Conservation (phyloP, 23 tunicate species). For the Halocynthia aurantium region DNA sequence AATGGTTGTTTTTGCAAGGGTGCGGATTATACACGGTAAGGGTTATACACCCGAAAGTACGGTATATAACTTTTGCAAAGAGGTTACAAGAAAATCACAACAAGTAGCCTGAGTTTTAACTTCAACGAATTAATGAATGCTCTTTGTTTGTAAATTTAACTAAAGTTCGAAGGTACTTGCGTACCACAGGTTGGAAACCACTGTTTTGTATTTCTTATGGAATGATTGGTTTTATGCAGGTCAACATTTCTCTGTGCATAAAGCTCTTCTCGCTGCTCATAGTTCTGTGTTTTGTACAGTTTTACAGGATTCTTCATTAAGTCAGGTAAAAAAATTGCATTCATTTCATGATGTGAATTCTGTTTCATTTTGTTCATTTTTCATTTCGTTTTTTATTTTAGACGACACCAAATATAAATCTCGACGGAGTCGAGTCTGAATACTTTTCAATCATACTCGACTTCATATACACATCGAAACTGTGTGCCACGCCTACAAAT, state of each 20-base stretch:
- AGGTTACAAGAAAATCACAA: too few relatives aligned
- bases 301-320: constrained; percentile 24
- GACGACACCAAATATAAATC: constrained; percentile 37
- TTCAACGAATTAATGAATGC: too few relatives aligned
- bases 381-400: constrained; percentile 2
- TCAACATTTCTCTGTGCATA: constrained; percentile 45
- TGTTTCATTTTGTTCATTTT: neutral
- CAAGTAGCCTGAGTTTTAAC: too few relatives aligned
- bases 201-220: neutral
- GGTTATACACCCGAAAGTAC: too few relatives aligned
- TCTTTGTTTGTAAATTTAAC: too few relatives aligned
- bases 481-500: constrained; percentile 27
- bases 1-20: too few relatives aligned
- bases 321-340: constrained; percentile 18
- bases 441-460: constrained; percentile 43
- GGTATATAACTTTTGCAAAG: too few relatives aligned
- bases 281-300: constrained; percentile 48
- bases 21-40: too few relatives aligned
- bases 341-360: neutral
- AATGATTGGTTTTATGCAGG: neutral
- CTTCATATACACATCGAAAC: constrained; percentile 63
- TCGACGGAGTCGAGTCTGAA: constrained; percentile 54
- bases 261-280: constrained; percentile 59
- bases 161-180: too few relatives aligned
- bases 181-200: too few relatives aligned